These are phyloP conservation scores for Manis javanica DNA, from an alignment of 2,797 vertebrate species.

Conservation along the genomic window DNA sequence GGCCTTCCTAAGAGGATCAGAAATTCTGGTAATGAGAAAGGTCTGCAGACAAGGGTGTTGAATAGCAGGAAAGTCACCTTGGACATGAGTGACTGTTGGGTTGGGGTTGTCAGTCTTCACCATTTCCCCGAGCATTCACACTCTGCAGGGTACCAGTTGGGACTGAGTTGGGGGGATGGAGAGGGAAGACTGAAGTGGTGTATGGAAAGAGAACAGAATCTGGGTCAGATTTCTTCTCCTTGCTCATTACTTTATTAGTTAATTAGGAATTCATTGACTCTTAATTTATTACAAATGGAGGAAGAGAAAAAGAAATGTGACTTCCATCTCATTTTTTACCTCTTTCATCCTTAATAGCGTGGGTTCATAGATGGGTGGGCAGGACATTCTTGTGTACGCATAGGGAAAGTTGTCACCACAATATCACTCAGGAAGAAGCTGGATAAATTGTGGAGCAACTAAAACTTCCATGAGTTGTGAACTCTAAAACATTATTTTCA, in stretches of 20 bases:
- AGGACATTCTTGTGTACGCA: background rate
- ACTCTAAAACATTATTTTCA: background rate
- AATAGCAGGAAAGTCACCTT: background rate
- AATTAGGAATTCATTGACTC: background rate
- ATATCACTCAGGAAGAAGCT: background rate
- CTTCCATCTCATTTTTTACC: background rate
- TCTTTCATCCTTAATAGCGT: background rate
- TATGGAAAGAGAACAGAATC: background rate
- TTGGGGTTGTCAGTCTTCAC: background rate
- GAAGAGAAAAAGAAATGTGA: background rate
- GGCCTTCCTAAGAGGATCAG: background rate
- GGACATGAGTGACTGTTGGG: background rate
- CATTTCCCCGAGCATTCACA: background rate
- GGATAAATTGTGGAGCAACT: background rate
- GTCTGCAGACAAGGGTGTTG: background rate
- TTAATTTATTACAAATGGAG: background rate
- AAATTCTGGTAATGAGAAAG: background rate
- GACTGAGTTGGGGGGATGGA: background rate
- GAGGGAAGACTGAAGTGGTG: background rate
- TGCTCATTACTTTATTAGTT: background rate
- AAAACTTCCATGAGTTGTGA: background rate
- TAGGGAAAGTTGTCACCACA: background rate
- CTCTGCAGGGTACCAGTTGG: background rate
- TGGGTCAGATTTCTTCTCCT: background rate
- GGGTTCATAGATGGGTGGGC: no score